These are phyloP conservation scores for Andrena cerasifolii DNA, from an alignment of 1,140 invertebrate species.

Conservation along the genomic window DNA sequence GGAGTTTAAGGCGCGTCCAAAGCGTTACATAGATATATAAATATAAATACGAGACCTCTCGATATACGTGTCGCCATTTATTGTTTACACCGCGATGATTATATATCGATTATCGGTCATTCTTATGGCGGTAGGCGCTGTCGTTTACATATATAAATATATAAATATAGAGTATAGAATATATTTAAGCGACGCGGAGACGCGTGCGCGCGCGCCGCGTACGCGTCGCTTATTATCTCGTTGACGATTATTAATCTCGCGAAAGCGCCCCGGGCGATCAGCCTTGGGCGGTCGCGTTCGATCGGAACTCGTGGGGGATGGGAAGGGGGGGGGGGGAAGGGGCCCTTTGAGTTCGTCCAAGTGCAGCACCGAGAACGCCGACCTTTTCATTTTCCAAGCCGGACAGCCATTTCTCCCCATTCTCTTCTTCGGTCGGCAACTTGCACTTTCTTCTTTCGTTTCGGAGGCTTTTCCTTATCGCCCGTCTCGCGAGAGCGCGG, in stretches of 20 bases:
- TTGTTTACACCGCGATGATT: constrained; percentile 65
- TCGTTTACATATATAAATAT: constrained; percentile 63
- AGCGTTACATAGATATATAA: constrained; percentile 65
- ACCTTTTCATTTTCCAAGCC: not conserved
- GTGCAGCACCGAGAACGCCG: constrained; percentile 7
- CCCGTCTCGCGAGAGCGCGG: constrained; percentile 52
- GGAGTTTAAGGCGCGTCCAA: constrained; percentile 65
- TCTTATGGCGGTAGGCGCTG: constrained; percentile 62
- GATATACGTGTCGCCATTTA: constrained; percentile 66
- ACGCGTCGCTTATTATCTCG: constrained; percentile 56
- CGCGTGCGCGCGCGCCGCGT: not conserved
- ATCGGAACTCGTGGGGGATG: constrained; percentile 21
- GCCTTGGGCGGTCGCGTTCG: constrained; percentile 49
- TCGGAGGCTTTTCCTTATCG: constrained; percentile 49
- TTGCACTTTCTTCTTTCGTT: constrained; percentile 47
- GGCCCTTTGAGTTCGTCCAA: constrained; percentile 49
- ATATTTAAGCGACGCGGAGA: constrained; percentile 10
- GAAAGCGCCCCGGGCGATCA: constrained; percentile 27
- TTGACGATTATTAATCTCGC: constrained; percentile 60
- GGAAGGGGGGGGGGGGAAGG: constrained; percentile 23
- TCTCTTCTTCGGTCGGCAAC: not conserved
- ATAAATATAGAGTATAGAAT: constrained; percentile 54
- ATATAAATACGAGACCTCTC: constrained; percentile 45
- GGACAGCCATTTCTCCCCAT: not conserved
- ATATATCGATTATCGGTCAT: constrained; percentile 60